Conservation (phyloP, 2,797 vertebrate genomes). For the Sebastes trivittatus region DNA sequence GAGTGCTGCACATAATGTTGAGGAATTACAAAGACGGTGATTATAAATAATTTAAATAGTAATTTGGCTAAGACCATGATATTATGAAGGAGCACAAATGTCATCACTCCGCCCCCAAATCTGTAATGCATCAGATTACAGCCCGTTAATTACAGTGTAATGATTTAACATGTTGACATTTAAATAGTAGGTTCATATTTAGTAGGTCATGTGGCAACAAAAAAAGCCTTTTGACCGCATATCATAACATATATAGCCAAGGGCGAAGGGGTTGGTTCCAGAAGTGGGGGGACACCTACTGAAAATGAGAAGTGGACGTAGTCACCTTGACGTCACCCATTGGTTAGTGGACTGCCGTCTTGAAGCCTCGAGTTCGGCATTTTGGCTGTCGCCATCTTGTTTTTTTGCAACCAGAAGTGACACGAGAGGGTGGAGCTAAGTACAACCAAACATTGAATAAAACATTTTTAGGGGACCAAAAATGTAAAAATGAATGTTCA, state of each 20-base stretch:
- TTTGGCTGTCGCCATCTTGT: too few species aligned
- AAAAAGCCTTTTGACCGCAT: background rate
- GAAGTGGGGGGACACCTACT: background rate
- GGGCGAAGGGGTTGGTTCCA: background rate
- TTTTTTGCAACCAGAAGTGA: too few species aligned
- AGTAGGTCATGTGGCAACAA: background rate
- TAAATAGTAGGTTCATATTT: background rate
- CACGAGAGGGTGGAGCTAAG: too few species aligned
- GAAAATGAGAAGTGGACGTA: too few species aligned
- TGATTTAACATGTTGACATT: background rate
- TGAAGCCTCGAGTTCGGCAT: too few species aligned
- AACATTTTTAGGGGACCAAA: too few species aligned
- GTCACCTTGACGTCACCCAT: too few species aligned
- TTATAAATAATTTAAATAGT: conserved; percentile 47
- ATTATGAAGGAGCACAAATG: background rate
- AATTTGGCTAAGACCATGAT: conserved; percentile 17
- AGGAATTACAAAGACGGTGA: conserved; percentile 25
- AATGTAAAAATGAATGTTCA: accelerated
- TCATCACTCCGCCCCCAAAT: background rate
- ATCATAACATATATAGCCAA: background rate
- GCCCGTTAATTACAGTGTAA: background rate
- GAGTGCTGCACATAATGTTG: conserved; percentile 13
- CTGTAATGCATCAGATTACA: background rate
- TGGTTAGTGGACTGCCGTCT: too few species aligned
- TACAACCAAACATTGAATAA: too few species aligned